Conservation (phyloP, 2,888 invertebrate genomes). For the Heliconius charithonia region DNA sequence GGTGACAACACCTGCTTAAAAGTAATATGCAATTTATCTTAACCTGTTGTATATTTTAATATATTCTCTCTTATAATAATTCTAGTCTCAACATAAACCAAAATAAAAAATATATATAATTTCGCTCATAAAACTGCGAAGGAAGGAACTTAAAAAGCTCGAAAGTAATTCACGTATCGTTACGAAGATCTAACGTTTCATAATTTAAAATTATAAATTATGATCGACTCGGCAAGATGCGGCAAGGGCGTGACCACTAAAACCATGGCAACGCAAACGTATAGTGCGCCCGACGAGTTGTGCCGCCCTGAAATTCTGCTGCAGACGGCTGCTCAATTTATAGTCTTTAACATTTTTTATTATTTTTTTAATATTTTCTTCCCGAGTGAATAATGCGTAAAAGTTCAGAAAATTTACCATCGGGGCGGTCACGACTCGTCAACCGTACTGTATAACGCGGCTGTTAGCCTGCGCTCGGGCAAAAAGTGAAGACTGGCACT, state of each 20-base stretch:
- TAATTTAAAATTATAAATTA: conserved; percentile 31
- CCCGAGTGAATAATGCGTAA: neutral
- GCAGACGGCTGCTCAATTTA: too few species aligned
- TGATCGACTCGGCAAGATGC: conserved; percentile 33
- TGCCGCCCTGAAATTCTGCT: neutral
- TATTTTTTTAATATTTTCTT: too few species aligned
- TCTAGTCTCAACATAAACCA: neutral
- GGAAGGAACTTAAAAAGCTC: conserved; percentile 5
- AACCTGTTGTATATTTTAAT: neutral
- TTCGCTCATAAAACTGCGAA: neutral
- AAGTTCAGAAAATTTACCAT: neutral
- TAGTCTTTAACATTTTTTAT: neutral
- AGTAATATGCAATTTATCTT: neutral
- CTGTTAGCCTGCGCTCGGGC: conserved; percentile 57
- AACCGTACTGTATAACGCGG: conserved; percentile 55
- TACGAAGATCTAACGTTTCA: conserved; percentile 27
- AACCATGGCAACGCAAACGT: conserved; percentile 44
- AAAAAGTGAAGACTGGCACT: conserved; percentile 53
- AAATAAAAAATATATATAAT: neutral
- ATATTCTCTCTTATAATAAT: neutral
- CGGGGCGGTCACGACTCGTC: neutral
- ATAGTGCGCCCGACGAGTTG: conserved; percentile 58
- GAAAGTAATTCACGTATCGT: conserved; percentile 20
- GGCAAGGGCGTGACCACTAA: conserved; percentile 43
- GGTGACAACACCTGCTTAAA: neutral